Conservation (phyloP, 2,888 invertebrate species). For the Strigamia maritima region DNA sequence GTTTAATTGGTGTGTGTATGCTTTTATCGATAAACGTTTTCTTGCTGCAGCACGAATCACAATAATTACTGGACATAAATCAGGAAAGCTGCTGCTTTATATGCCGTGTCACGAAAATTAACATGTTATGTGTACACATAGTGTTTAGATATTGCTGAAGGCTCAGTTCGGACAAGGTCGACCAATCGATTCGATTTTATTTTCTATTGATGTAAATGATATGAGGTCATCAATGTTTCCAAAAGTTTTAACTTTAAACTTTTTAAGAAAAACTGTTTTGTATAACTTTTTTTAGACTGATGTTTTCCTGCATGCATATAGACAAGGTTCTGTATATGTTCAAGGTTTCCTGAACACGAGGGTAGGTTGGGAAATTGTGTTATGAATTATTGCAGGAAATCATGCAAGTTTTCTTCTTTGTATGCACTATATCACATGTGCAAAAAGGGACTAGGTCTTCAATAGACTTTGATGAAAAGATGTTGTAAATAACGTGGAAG, state of each 20-base stretch:
- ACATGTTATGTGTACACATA: slow-evolving; percentile 21
- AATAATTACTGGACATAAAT: slow-evolving; percentile 31
- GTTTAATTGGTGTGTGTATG: slow-evolving; percentile 15
- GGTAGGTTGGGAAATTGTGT: slow-evolving; percentile 5
- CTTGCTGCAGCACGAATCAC: slow-evolving; percentile 23
- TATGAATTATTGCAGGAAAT: slow-evolving; percentile 15
- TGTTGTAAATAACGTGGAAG: background rate
- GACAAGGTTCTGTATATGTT: slow-evolving; percentile 10
- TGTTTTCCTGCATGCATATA: background rate
- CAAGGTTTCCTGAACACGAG: slow-evolving; percentile 4
- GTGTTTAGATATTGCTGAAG: background rate
- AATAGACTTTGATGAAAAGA: slow-evolving; percentile 10
- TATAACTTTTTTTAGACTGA: slow-evolving; percentile 5
- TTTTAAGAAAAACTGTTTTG: background rate
- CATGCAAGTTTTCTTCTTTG: slow-evolving; percentile 15
- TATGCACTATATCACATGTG: slow-evolving; percentile 9
- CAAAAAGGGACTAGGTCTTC: background rate
- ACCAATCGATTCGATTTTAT: slow-evolving; percentile 19
- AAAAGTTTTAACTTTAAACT: background rate
- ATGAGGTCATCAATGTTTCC: background rate
- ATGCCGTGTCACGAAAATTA: slow-evolving; percentile 30
- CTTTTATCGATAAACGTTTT: slow-evolving; percentile 29
- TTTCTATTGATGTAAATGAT: slow-evolving; percentile 6
- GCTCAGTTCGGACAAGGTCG: background rate
- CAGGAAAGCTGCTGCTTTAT: slow-evolving; percentile 12